phyloP scores from a whole-genome alignment of 2,888 invertebrate genomes.

The Nomada fucata region DNA sequence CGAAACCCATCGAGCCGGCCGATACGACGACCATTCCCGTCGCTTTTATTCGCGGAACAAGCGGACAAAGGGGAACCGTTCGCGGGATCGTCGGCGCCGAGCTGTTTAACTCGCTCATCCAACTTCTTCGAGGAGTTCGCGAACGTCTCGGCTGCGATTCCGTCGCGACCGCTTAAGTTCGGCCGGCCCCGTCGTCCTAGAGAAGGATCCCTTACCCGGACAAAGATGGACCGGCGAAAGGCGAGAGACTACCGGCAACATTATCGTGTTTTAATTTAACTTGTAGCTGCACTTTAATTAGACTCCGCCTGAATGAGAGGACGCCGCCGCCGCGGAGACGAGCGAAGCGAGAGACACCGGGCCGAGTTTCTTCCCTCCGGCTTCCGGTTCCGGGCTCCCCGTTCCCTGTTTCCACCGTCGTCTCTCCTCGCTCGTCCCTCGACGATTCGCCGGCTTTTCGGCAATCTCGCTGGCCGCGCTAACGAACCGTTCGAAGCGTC shows the following conservation, averaged over 20 bases:
- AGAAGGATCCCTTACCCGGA: conserved; percentile 12
- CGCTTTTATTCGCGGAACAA: conserved; percentile 53
- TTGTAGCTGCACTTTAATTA: conserved; percentile 83
- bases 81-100: conserved; percentile 44
- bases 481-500: too few relatives aligned
- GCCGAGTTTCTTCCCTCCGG: conserved; percentile 57
- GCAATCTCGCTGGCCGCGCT: not conserved
- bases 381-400: conserved; percentile 18
- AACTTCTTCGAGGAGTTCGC: conserved; percentile 65
- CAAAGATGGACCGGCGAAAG: conserved; percentile 38
- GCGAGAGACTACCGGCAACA: conserved; percentile 75
- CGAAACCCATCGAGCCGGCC: conserved; percentile 58
- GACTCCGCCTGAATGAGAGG: conserved; percentile 80
- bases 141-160: conserved; percentile 61
- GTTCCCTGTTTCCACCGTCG: conserved; percentile 10
- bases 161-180: conserved; percentile 60
- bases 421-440: conserved; percentile 12
- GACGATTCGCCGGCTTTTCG: conserved; percentile 15
- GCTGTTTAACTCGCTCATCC: conserved; percentile 62
- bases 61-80: conserved; percentile 32
- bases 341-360: conserved; percentile 64
- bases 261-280: conserved; percentile 84
- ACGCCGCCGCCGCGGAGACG: conserved; percentile 65
- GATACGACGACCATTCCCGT: conserved; percentile 52
- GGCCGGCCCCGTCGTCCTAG: conserved; percentile 14